Evolutionary conservation across 37 sponge, comb jelly and placozoan species (phyloP), one percentile per base, ranked within the genome.

Genomic region (Beroe forskalii): DNA sequence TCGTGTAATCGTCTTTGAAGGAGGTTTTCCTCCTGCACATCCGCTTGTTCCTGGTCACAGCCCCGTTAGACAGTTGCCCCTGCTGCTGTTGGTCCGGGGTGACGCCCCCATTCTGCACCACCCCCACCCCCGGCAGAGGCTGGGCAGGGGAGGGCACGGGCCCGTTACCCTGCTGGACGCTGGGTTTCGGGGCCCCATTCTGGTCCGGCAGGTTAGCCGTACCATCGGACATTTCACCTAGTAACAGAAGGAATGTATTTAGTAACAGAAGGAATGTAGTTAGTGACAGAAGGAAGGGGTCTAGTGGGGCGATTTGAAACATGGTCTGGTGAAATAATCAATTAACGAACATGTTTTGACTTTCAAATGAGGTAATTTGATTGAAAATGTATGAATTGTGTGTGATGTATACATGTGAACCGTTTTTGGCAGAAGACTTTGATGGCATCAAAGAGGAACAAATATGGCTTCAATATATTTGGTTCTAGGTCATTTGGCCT

Each of bases 1-100:
- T 69, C 19, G 72, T 69, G 38, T 69, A 69, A 33, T 69, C 72
- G 9, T 69, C 72, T 36, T 69, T 69, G 39, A 32, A 69, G 72
- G 36, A 19, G 14, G 72, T 37, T 36, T 69, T 69, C 32, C 72
- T 69, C 72, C 72, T 1, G 72, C 72, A 69, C 17, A 69, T 37
- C 32, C 72, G 36, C 19, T 69, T 69, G 39, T 69, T 69, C 32
- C 72, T 32, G 2, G 72, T 69, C 19, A 69, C 72, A 35, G 72
- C 72, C 2, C 72, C 72, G 39, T 69, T 69, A 9, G 72, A 33
- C 1, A 69, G 72, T 17, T 27, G 72, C 39, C 12, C 38, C 19
- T 1, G 39, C 37, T 6, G 55, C 55, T 48, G 55, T 12, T 48
- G 55, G 55, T 48, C 55, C 12, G 55, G 55, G 55, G 55, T 12